Evolutionary conservation across 2,888 invertebrate species (phyloP).

Genomic region (Heliconius sara): DNA sequence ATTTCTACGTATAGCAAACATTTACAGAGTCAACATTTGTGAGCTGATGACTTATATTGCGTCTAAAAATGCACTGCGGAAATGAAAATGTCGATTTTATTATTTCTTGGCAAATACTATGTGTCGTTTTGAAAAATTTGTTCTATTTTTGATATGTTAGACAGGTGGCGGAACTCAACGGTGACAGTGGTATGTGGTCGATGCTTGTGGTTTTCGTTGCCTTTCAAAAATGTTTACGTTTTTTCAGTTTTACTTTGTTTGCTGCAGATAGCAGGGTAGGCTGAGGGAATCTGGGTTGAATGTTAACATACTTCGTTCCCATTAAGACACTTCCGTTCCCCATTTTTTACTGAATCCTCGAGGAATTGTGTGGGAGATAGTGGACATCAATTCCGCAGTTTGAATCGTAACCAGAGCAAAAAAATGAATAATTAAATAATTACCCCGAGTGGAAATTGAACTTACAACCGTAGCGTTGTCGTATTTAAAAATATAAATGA

Average conservation of each 20-base stretch:
- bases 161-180: too few relatives aligned
- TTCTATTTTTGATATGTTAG: too few relatives aligned
- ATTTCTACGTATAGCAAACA: constrained; percentile 24
- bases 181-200: too few relatives aligned
- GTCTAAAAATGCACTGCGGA: constrained; percentile 19
- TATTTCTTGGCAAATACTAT: background rate
- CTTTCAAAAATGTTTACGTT: background rate
- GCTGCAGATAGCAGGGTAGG: background rate
- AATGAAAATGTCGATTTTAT: background rate
- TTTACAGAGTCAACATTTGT: constrained; percentile 25
- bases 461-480: too few relatives aligned
- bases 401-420: background rate
- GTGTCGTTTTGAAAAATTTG: background rate
- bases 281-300: background rate
- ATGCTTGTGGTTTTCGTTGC: too few relatives aligned
- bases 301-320: background rate
- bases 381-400: background rate
- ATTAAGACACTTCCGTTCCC: too few relatives aligned
- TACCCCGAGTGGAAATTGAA: too few relatives aligned
- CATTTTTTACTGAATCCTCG: background rate
- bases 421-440: too few relatives aligned
- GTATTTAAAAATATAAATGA: too few relatives aligned
- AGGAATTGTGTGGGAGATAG: fast-evolving
- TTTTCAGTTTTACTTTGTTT: background rate
- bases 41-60: constrained; percentile 17